Evolutionary conservation across 2,113 vertebrate genomes (phyloP).

Genomic region (Rostratula benghalensis): DNA sequence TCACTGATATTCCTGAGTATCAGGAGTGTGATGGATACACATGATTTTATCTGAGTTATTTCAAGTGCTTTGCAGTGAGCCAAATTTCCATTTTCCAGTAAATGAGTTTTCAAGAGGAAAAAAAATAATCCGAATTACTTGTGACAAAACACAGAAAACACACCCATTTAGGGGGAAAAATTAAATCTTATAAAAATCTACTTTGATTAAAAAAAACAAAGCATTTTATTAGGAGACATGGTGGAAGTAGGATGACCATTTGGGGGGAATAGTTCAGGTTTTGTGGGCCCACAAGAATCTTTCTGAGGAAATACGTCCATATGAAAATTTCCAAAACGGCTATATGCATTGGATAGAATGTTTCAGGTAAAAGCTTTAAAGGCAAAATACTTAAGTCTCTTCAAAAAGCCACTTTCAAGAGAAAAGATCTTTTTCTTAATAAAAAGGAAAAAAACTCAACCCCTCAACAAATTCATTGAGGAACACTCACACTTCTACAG

Average conservation of each 20-base stretch:
- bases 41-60: not conserved
- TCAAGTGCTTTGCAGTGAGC: not conserved
- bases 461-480: not conserved
- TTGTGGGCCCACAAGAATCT: not conserved
- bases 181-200: not conserved
- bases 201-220: not conserved
- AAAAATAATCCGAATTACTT: not conserved
- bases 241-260: not conserved
- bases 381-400: not conserved
- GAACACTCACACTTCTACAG: not conserved
- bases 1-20: not conserved
- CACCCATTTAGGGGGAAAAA: not conserved
- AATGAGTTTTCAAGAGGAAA: not conserved
- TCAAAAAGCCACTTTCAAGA: not conserved
- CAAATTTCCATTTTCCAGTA: not conserved
- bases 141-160: not conserved
- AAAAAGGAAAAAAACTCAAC: not conserved
- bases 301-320: not conserved
- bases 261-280: not conserved
- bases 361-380: not conserved
- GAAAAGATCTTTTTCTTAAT: not conserved
- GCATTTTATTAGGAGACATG: not conserved
- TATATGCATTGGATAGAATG: not conserved
- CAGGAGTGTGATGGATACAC: not conserved
- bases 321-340: not conserved